These are phyloP conservation scores for Epirrita christyi DNA, from an alignment of 2,888 invertebrate species.

Conservation along the genomic window DNA sequence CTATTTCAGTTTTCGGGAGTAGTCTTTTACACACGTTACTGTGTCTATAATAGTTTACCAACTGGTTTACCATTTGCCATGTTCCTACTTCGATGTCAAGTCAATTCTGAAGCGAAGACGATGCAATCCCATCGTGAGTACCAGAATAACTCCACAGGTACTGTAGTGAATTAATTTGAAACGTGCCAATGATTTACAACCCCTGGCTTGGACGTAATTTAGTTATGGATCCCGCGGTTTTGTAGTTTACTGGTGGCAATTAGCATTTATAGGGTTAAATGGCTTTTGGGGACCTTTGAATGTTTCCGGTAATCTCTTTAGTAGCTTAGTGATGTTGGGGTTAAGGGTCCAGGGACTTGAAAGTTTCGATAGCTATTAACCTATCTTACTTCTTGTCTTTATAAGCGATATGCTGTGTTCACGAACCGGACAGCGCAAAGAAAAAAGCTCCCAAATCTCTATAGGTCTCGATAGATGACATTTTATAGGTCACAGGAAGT, in stretches of 20 bases:
- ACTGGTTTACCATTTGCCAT: neutral
- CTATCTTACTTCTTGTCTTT: neutral
- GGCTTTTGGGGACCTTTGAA: conserved; percentile 26
- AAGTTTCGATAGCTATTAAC: conserved; percentile 10
- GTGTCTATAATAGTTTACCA: too few relatives aligned
- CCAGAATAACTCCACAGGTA: conserved; percentile 50
- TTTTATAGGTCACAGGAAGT: too few relatives aligned
- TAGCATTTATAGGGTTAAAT: conserved; percentile 52
- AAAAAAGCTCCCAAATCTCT: too few relatives aligned
- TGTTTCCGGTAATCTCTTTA: conserved; percentile 31
- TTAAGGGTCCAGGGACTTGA: neutral
- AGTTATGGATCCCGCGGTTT: conserved; percentile 63
- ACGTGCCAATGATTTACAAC: conserved; percentile 74
- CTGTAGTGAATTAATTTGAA: conserved; percentile 71
- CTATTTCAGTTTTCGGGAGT: too few relatives aligned
- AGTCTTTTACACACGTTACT: too few relatives aligned
- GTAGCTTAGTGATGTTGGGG: conserved; percentile 10
- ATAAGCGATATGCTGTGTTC: too few relatives aligned
- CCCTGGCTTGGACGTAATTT: conserved; percentile 65
- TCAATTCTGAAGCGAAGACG: neutral
- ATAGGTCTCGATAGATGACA: too few relatives aligned
- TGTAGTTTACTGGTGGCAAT: conserved; percentile 61
- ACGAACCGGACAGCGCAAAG: too few relatives aligned
- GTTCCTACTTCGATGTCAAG: neutral
- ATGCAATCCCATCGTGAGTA: neutral